Evolutionary conservation across 1,140 invertebrate genomes (phyloP), one percentile per base, ranked within the genome.

Genomic region (Drosophila pseudoobscura): DNA sequence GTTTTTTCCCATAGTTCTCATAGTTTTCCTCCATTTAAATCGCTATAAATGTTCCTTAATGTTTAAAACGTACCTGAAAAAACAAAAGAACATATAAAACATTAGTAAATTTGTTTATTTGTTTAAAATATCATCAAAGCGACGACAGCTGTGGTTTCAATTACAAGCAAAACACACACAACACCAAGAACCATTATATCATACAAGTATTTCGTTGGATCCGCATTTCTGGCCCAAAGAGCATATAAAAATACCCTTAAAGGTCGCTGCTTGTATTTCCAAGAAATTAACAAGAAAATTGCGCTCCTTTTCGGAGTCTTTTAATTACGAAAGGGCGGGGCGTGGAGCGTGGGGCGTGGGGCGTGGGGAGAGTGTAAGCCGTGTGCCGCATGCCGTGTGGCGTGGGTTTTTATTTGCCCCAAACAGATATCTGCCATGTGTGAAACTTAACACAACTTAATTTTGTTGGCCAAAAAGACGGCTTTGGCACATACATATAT

Each of bases 401-500:
- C 9, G 35, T 39, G 11, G 11, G 4, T 39, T 35, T 20, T 35
- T 35, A 39, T 58, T 60, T 61, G 26, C 35, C 35, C 31, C 31
- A 8, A 31, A 13, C 35, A 39, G 35, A 39, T 39, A 39, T 39
- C 35, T 39, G 35, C 45, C 78, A 71, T 85, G 77, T 75, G 80
- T 80, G 80, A 85, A 87, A 87, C 83, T 88, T 82, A 88, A 82
- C 82, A 85, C 83, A 87, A 64, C 75, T 87, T 46, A 82, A 85
- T 87, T 85, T 39, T 11, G 13, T 39, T 39, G 35, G 35, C 35
- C 58, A 64, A 87, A 87, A 88, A 88, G 73, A 41, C 68, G 58
- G 45, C 65, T 31, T 57, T 53, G 31, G 47, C 56, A 39, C 11
- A 3, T 26, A 26, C 24, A 1, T 41, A 20, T 13, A 17, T 56